Evolutionary conservation across 2,113 vertebrate genomes (phyloP), one percentile per base, ranked within the genome.

Genomic region (Poecilia latipinna): DNA sequence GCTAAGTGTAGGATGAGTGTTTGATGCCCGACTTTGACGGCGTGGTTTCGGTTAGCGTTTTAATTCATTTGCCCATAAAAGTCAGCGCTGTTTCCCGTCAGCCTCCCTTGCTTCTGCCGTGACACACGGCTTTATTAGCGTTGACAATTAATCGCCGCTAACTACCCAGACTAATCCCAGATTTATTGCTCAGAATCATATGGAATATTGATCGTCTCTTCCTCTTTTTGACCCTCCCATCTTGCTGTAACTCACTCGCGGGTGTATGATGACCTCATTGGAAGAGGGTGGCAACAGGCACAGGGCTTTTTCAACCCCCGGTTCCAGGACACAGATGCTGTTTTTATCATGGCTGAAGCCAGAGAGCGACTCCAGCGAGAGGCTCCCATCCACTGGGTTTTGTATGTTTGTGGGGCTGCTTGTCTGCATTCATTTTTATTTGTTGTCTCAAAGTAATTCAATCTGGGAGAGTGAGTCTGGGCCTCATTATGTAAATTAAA

Each of bases 401-500:
- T 85, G 86, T 87, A 63, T 78, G 77, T 87, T 84, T 80, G 75
- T 82, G 75, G 82, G 77, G 54, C 64, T 65, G 81, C 68, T 70
- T 77, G 81, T 90, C 82, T 86, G 79, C 81, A 26, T 83, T 75
- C 54, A n/a, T 85, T 87, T 92, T 85, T 90, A 89, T 92, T 93
- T 94, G 89, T 91, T 93, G 83, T 90, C 82, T 85, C 86, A 88
- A 67, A 74, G 91, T 91, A 92, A 95, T 94, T 93, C 86, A 89
- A 90, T 89, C 89, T 90, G 29, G 29, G 72, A 89, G 88, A 92
- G 86, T 88, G 78, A 88, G 91, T 77, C 90, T 91, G 93, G 85
- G 60, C 84, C 87, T 93, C 91, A 91, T 91, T 93, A 91, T 94
- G 92, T 90, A 91, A 88, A 90, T 93, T 70, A 93, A 93, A 93